Evolutionary conservation across 1,140 invertebrate species (phyloP), one percentile per base, ranked within the genome.

Genomic region (Atta colombica): DNA sequence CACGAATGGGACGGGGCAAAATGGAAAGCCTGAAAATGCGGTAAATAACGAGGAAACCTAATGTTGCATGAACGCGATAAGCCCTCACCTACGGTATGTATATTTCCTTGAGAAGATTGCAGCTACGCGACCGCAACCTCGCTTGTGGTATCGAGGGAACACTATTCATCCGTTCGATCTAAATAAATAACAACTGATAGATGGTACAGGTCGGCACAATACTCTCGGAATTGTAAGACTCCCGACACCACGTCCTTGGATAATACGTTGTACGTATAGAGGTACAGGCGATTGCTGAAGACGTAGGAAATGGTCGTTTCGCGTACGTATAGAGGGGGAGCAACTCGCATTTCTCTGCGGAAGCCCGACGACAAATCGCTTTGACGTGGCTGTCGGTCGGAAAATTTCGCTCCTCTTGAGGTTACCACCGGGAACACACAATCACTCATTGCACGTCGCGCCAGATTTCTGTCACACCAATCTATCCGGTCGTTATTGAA

Each of bases 31-130:
- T 71, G 87, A 87, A 92, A 88, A 85, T 85, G 87, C 88, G 91
- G 92, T 94, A 92, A 95, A 95, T 94, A 94, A 94, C 91, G 92
- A 87, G 84, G 85, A 93, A 93, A 93, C 91, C 91, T 95, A 95
- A 95, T 95, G 94, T 95, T 95, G 94, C 94, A 95, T 94, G 94
- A 95, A 94, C 92, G 92, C 93, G 94, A 95, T 95, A 95, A 95
- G 94, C 94, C 80, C 87, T 89, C 89, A 92, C 90, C 92, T 92
- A 91, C 77, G 75, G 86, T 87, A 80, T 87, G 88, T 85, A 78
- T 84, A 88, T 86, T 82, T 77, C 74, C 60, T 69, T 14, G 65
- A 63, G 72, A 65, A 77, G 63, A 60, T 21, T 77, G 88, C 60
- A 49, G 66, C 14, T 35, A 51, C 55, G 72, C 58, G 65, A 53